A percentile compares a stretch with the other conserved stretches of the same genome.
Evolutionary conservation across 2,888 invertebrate species (phyloP).

Genomic region (Apotomis capreana): DNA sequence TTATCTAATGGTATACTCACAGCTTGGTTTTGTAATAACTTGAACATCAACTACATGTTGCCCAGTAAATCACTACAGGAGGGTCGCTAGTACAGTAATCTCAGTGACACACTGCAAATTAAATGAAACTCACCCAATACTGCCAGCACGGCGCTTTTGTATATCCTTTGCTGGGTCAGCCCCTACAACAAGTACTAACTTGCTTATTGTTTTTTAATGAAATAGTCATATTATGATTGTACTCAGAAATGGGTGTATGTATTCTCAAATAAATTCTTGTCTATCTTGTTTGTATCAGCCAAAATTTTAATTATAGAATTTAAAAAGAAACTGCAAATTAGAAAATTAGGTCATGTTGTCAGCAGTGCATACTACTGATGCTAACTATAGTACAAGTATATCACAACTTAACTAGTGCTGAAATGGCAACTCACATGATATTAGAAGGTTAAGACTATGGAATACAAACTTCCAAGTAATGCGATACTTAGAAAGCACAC

Average conservation of each 20-base stretch:
- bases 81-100: too few relatives aligned
- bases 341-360: conserved; percentile 38
- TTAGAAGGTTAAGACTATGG: background rate
- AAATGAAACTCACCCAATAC: conserved; percentile 87
- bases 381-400: background rate
- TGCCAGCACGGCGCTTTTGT: conserved; percentile 90
- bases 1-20: background rate
- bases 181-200: conserved; percentile 80
- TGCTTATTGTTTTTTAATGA: conserved; percentile 28
- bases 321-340: background rate
- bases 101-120: conserved; percentile 29
- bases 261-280: background rate
- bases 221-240: conserved; percentile 3
- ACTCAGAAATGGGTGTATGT: background rate
- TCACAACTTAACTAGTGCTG: conserved; percentile 1
- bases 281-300: background rate
- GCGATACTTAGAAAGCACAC: conserved; percentile 16
- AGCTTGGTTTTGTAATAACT: background rate
- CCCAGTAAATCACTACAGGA: too few relatives aligned
- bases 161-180: conserved; percentile 91
- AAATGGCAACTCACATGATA: background rate
- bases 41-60: background rate
- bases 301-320: background rate
- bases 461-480: background rate
- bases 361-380: conserved; percentile 7